phyloP scores from a whole-genome alignment of 1,140 invertebrate genomes.

The Lordiphosa mommai region DNA sequence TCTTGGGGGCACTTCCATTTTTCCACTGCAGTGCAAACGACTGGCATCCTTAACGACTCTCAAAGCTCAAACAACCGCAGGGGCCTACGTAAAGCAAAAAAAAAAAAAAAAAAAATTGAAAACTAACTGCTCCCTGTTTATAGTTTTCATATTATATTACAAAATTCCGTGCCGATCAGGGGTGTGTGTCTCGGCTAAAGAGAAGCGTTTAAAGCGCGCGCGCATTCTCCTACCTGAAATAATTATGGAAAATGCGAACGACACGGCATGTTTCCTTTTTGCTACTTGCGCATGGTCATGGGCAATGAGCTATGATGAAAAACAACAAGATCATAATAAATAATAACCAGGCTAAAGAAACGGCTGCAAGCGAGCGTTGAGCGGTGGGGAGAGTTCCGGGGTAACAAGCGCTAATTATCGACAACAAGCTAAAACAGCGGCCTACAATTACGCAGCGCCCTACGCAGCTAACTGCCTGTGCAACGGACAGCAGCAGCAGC shows the following conservation, averaged over 20 bases:
- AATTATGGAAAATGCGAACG: slow-evolving; percentile 69
- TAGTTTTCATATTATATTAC: slow-evolving; percentile 55
- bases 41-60: slow-evolving; percentile 59
- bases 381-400: slow-evolving; percentile 26
- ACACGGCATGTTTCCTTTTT: slow-evolving; percentile 54
- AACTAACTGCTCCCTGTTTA: slow-evolving; percentile 67
- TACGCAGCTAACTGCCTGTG: slow-evolving; percentile 37
- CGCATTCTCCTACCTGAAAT: slow-evolving; percentile 43
- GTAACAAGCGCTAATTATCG: slow-evolving; percentile 76
- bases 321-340: slow-evolving; percentile 76
- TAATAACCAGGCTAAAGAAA: slow-evolving; percentile 58
- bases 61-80: slow-evolving; percentile 66
- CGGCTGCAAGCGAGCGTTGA: slow-evolving; percentile 1
- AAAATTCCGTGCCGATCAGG: slow-evolving; percentile 48
- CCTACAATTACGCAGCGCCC: slow-evolving; percentile 68
- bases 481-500: neutral
- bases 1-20: slow-evolving; percentile 24
- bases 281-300: slow-evolving; percentile 49
- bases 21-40: slow-evolving; percentile 47
- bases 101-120: slow-evolving; percentile 48
- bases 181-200: slow-evolving; percentile 63
- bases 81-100: slow-evolving; percentile 17
- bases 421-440: slow-evolving; percentile 75
- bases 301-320: slow-evolving; percentile 74
- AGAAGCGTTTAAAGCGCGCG: slow-evolving; percentile 54